Percentiles rank a stretch among this genome's conserved stretches.
These are phyloP conservation scores for Caenorhabditis briggsae DNA, from an alignment of 1,140 invertebrate genomes.

Conservation along the genomic window DNA sequence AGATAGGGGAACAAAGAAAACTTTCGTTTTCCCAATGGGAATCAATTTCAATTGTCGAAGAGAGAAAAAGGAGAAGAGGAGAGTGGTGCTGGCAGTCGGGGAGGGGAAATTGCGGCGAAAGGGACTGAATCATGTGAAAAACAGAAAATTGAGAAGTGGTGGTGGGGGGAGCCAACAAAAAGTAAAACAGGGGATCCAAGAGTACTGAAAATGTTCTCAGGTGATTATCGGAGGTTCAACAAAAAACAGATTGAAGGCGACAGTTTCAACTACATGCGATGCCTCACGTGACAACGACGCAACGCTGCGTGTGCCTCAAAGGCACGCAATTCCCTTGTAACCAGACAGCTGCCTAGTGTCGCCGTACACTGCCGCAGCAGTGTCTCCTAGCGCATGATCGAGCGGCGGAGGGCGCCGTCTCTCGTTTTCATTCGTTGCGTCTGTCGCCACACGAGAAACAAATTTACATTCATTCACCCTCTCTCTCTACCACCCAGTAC, in stretches of 20 bases:
- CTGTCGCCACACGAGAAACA: constrained; percentile 9
- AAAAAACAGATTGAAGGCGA: not conserved
- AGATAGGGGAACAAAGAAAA: constrained; percentile 29
- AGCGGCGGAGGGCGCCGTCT: not conserved
- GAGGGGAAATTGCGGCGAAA: not conserved
- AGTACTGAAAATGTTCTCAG: not conserved
- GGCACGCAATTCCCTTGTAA: not conserved
- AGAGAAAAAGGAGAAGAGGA: not conserved
- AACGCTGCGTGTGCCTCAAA: not conserved
- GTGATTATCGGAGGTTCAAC: not conserved
- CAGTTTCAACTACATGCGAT: constrained; percentile 40
- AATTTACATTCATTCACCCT: not conserved
- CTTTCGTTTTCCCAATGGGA: constrained; percentile 17
- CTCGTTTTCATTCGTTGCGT: not conserved
- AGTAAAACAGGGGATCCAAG: too few species aligned
- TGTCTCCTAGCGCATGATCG: constrained; percentile 29
- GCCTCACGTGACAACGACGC: constrained; percentile 48
- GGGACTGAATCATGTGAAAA: not conserved
- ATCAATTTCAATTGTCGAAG: constrained; percentile 23
- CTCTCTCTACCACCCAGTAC: not conserved
- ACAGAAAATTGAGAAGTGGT: not conserved
- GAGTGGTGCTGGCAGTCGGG: not conserved
- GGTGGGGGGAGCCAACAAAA: not conserved
- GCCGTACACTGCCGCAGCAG: constrained; percentile 40
- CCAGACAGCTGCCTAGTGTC: constrained; percentile 48